These are phyloP conservation scores for Lophotriccus pileatus DNA, from an alignment of 2,797 vertebrate genomes.

Conservation along the genomic window DNA sequence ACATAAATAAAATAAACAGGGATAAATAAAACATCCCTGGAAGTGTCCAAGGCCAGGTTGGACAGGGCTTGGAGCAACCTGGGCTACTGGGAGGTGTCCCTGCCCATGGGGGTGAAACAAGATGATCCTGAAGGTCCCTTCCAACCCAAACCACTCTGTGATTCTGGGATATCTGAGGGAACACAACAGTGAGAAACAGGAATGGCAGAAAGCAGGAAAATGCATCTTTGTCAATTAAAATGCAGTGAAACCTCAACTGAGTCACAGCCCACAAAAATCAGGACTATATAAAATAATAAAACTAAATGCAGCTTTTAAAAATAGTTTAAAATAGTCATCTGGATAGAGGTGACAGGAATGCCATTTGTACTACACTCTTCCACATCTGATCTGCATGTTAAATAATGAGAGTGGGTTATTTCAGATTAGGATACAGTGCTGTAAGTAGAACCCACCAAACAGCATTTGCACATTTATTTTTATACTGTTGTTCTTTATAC, in stretches of 20 bases:
- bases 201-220: background rate
- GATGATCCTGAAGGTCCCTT: background rate
- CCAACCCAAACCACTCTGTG: background rate
- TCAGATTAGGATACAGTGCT: background rate
- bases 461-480: background rate
- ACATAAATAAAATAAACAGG: background rate
- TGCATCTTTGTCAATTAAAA: background rate
- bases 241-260: rapidly evolving
- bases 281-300: background rate
- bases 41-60: background rate
- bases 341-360: background rate
- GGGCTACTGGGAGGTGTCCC: background rate
- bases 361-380: background rate
- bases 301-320: background rate
- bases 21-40: background rate
- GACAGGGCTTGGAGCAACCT: background rate
- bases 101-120: background rate
- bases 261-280: background rate
- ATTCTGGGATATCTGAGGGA: background rate
- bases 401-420: rapidly evolving
- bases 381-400: background rate
- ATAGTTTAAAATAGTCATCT: background rate
- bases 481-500: too few relatives aligned
- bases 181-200: background rate
- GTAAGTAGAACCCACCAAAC: background rate